Evolutionary conservation across 2,797 vertebrate genomes (phyloP), one percentile per base, ranked within the genome.

Genomic region (Acipenser transmontanus): DNA sequence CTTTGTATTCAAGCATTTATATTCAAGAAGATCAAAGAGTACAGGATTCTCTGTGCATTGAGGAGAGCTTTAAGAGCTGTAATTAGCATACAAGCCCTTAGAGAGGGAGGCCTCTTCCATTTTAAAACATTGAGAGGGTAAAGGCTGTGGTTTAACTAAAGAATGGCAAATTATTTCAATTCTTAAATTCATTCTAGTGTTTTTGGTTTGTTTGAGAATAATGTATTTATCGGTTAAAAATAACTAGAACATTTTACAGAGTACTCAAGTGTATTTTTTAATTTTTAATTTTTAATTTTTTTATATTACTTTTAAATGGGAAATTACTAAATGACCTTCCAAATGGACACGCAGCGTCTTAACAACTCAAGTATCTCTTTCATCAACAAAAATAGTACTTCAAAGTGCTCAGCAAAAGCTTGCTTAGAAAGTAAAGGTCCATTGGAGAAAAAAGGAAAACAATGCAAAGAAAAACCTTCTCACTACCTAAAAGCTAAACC

Each of bases 361-460:
- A 80, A 84, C 69, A 67, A 78, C 76, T 74, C 67, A 76, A 76
- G 69, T 87, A 89, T 89, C 86, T 77, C 88, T 89, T 89, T 90
- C 87, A 88, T 89, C 85, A 88, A 84, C 88, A 87, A 84, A 90
- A 91, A 89, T 85, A 87, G 82, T 82, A 80, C 83, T 85, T 88
- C 86, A 87, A 81, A 87, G 83, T 34, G 34, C 34, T 78, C 84
- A 74, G 84, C 87, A 82, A 91, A 84, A 90, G 86, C 86, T 84
- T 84, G 86, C 84, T 86, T 84, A 82, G 83, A 81, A 76, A 83
- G 84, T 88, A 88, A 89, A 89, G 84, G 85, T 80, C 83, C 84
- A 83, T 86, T 89, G 89, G 82, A 87, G 81, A 74, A 50, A 77
- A 79, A 76, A 77, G 75, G 73, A 77, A 81, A 83, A 81, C 78